Evolutionary conservation across 1,140 invertebrate species (phyloP), one percentile per base, ranked within the genome.

Genomic region (Andricus grossulariae): DNA sequence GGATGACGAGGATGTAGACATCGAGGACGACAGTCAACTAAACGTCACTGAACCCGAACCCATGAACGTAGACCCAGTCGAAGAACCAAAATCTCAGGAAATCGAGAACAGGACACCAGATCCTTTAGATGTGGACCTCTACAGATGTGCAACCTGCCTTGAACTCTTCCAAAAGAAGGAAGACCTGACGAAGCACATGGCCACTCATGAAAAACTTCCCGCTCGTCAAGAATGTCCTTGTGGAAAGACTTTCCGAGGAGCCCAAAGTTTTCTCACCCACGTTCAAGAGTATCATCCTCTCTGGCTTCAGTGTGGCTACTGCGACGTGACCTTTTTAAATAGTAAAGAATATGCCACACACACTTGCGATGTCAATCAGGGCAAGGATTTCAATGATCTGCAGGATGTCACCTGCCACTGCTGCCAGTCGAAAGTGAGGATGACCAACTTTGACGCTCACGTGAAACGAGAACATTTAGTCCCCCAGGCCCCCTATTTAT

Each of bases 1-100:
- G 18, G 86, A 90, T 50, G 87, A 90, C 18, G 80, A 83, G 25
- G 86, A 88, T 39, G 83, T 91, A 10, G 86, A 89, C 32, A 87
- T 90, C 49, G 88, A 90, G 75, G 85, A 88, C 2, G 84, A 84
- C 45, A 18, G 50, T 32, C 60, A 78, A 15, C 45, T 2, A 32
- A 50, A 13, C 55, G 32, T 13, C 12, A 52, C 1, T 49, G 74
- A 75, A 39, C 2, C 6, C 21, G 54, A 52, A 16, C 15, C 50
- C 21, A 39, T 50, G 39, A 3, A 55, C 25, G 16, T 6, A 7
- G 32, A 52, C 5, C 15, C 21, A 7, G 10, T n/a, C 4, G 7
- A 32, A 52, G 25, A 32, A 15, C 0, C 18, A 0, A 71, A 50
- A 70, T 50, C 45, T 32, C 1, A n/a, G 55, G 6, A 74, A 71